Conservation (phyloP, 2,113 vertebrate genomes). For the Hemiprocne comata region DNA sequence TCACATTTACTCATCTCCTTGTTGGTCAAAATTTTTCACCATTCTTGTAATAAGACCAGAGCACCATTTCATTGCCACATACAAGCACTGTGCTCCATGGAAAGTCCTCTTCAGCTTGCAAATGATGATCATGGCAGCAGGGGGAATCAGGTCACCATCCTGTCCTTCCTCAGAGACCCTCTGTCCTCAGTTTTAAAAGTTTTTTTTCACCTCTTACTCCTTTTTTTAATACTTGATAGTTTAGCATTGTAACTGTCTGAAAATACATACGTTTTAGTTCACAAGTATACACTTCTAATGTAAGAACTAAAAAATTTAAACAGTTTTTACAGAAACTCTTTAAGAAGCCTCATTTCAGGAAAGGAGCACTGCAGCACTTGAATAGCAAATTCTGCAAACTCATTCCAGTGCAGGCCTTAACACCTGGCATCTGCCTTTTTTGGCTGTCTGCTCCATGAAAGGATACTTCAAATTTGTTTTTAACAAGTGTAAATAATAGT, state of each 20-base stretch:
- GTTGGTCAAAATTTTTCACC: not conserved
- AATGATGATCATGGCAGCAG: slow-evolving; percentile 57
- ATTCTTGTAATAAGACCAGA: slow-evolving; percentile 26
- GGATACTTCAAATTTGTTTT: slow-evolving; percentile 42
- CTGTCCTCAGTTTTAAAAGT: slow-evolving; percentile 1
- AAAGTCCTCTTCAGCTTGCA: slow-evolving; percentile 64
- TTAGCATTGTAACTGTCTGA: slow-evolving; percentile 23
- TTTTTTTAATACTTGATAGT: not conserved
- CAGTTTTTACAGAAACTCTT: slow-evolving; percentile 36
- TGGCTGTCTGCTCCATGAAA: slow-evolving; percentile 54
- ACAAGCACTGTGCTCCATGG: slow-evolving; percentile 48
- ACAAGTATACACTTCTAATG: not conserved
- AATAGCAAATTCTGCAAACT: slow-evolving; percentile 42
- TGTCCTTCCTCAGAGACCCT: slow-evolving; percentile 47
- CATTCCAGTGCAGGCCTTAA: slow-evolving; percentile 51
- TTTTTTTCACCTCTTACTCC: not conserved
- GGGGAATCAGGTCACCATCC: slow-evolving; percentile 45
- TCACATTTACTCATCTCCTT: slow-evolving; percentile 20
- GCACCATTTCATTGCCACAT: slow-evolving; percentile 44
- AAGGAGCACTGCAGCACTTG: not conserved
- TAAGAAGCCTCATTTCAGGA: slow-evolving; percentile 46
- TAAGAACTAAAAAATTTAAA: slow-evolving; percentile 39
- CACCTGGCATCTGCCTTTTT: slow-evolving; percentile 49
- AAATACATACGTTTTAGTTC: not conserved
- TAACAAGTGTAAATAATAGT: slow-evolving; percentile 52